A percentile compares a stretch with the other conserved stretches of the same genome.
Evolutionary conservation across 2,888 invertebrate species (phyloP).

Genomic region (Aethes cnicana): DNA sequence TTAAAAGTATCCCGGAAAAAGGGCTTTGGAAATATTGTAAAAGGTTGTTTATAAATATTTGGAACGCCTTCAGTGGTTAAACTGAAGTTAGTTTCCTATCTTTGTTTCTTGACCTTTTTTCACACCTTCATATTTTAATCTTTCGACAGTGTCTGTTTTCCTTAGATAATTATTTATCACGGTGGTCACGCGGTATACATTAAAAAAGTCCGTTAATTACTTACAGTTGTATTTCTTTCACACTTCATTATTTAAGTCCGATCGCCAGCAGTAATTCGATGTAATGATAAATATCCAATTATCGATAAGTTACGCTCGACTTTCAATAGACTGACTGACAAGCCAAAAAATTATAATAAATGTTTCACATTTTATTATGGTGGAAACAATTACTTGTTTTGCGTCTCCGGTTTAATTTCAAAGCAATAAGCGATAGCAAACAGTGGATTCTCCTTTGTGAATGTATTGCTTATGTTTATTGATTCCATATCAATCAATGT

Average conservation of each 20-base stretch:
- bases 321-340: constrained; percentile 77
- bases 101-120: too few relatives aligned
- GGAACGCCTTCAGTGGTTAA: too few relatives aligned
- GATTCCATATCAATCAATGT: too few relatives aligned
- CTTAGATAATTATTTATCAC: constrained; percentile 8
- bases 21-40: too few relatives aligned
- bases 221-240: constrained; percentile 35
- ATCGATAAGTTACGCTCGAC: constrained; percentile 77
- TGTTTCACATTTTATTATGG: constrained; percentile 67
- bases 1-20: too few relatives aligned
- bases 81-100: too few relatives aligned
- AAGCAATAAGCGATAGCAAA: constrained; percentile 10
- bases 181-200: background rate
- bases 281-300: constrained; percentile 70
- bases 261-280: constrained; percentile 50
- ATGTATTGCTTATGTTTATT: too few relatives aligned
- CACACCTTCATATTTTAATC: too few relatives aligned
- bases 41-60: too few relatives aligned
- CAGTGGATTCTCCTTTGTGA: too few relatives aligned
- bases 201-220: constrained; percentile 23
- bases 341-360: constrained; percentile 76
- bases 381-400: constrained; percentile 67
- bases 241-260: constrained; percentile 45
- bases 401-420: constrained; percentile 35
- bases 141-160: background rate